Base-by-base conservation (phyloP, 2,797 vertebrate species). In the Dryobates pubescens region DNA sequence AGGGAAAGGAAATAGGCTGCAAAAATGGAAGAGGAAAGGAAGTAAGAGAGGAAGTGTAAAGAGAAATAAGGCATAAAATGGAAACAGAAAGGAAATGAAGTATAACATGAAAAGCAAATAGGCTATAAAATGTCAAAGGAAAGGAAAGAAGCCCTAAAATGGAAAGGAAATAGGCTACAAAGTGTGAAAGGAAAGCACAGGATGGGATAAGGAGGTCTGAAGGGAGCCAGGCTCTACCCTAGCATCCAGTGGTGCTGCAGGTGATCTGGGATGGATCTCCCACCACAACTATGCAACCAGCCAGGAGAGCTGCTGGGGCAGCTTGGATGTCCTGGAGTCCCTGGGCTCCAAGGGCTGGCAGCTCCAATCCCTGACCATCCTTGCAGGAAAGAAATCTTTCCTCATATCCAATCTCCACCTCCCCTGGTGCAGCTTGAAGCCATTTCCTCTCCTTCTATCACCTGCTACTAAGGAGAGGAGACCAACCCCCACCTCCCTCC, bases 241-340 rank as follows among this genome's bases (percentile, higher is more conserved):
- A n/a, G n/a, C 22, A 23, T 57, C 5, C 0, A 1, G n/a, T 0
- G 5, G 9, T 47, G 32, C 51, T 53, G 57, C 32, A 24, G 4
- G 26, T 36, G 58, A 29, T 6, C 58, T 38, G 57, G 73, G 45
- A 12, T 47, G 73, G 53, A 10, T 47, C 69, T 34, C 69, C 51
- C 30, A 5, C 17, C 0, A 1, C 34, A 63, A 18, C 19, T 15
- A 11, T 14, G 53, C 7, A 10, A 19, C 53, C 41, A 20, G 11
- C 38, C 3, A 0, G 36, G 49, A 57, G 47, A 45, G 71, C 54
- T 58, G 17, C 61, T 47, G 69, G 62, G n/a, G n/a, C 23, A 23
- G 36, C 58, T 61, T 58, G 58, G 14, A 26, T 9, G 26, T 23
- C 22, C 38, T 73, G 79, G 56, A 8, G 62, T 5, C 38, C 62